phyloP scores from a whole-genome alignment of 2,888 invertebrate species.

The Alentia gelatinosa region DNA sequence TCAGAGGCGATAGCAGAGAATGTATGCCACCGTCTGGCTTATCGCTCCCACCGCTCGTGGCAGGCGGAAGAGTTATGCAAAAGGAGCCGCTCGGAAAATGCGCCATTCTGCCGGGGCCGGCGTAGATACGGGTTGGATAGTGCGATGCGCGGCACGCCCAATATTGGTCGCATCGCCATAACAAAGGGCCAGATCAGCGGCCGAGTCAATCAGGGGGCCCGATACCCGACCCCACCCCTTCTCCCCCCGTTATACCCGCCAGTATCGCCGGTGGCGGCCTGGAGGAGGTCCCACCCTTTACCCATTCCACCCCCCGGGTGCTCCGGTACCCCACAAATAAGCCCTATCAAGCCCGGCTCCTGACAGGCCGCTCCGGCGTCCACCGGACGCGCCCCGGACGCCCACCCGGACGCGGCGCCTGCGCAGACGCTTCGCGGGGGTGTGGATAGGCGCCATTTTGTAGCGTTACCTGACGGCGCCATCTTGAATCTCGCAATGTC shows the following conservation, averaged over 20 bases:
- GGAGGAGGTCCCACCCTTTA: neutral
- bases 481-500: no score
- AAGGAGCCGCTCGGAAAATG: neutral
- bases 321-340: neutral
- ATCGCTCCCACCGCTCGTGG: neutral
- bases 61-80: constrained; percentile 45
- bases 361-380: neutral
- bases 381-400: neutral
- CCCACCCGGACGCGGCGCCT: neutral
- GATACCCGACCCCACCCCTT: constrained; percentile 24
- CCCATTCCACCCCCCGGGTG: neutral
- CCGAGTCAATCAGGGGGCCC: neutral
- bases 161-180: constrained; percentile 45
- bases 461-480: no score
- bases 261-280: no score
- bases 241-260: no score
- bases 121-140: constrained; percentile 6
- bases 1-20: neutral
- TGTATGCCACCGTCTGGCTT: constrained; percentile 14
- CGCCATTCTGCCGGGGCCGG: neutral
- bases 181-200: constrained; percentile 3
- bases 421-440: no score
- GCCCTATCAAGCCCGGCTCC: neutral
- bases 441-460: no score
- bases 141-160: neutral